phyloP scores from a whole-genome alignment of 2,113 vertebrate genomes.

The Zosterops japonicus region DNA sequence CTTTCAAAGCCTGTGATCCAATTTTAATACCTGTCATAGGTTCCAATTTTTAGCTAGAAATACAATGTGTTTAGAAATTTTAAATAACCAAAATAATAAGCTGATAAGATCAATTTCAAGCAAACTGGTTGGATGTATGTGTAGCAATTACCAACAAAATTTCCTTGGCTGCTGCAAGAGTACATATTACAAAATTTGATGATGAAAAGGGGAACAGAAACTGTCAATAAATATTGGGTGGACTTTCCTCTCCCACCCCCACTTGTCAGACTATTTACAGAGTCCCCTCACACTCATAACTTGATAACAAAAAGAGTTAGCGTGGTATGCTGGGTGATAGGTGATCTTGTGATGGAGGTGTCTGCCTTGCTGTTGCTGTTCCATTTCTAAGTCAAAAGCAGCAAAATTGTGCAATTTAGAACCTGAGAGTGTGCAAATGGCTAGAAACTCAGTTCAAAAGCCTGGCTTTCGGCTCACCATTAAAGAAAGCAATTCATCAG shows the following conservation, averaged over 20 bases:
- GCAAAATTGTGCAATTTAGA: background rate
- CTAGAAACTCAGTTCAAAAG: background rate
- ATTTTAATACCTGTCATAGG: background rate
- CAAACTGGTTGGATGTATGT: background rate
- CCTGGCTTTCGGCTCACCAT: background rate
- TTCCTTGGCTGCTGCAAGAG: background rate
- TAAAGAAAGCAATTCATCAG: background rate
- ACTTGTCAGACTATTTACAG: background rate
- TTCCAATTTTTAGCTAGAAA: background rate
- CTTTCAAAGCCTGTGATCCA: background rate
- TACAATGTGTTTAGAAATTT: background rate
- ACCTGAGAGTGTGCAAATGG: background rate
- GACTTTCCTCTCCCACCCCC: background rate
- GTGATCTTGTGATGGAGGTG: background rate
- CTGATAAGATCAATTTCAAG: background rate
- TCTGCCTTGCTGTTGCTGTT: background rate
- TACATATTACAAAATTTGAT: background rate
- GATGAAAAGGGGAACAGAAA: background rate
- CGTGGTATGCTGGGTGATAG: background rate
- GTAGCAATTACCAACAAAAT: background rate
- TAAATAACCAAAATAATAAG: background rate
- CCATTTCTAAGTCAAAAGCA: background rate
- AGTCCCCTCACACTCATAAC: background rate
- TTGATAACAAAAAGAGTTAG: background rate
- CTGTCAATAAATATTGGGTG: background rate